Base-by-base conservation (phyloP, 1,140 invertebrate genomes). In the Sesamia nonagrioides region DNA sequence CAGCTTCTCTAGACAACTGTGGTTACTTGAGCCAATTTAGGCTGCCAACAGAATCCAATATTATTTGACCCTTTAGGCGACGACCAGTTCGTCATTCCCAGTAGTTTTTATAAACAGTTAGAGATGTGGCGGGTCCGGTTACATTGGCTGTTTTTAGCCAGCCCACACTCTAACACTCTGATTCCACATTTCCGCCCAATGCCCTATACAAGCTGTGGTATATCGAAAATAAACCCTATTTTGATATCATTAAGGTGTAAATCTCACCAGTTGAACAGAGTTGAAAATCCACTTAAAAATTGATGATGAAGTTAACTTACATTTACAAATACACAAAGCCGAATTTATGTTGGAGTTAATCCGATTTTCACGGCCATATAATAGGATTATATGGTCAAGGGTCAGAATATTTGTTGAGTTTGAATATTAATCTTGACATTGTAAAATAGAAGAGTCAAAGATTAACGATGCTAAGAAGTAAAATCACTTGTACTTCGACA, bases 1-100 rank as follows among this genome's bases (percentile, higher is more conserved):
- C 75, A 27, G 82, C 84, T 81, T 89, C 89, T 88, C 78, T 83
- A 90, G 89, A 90, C 86, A 85, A 81, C 81, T 86, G 82, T 84
- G 82, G 87, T 90, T 91, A 92, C 91, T 92, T 89, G 84, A 92
- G 86, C 90, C 92, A 93, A 93, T 93, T 94, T 91, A 91, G 82
- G 75, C 78, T 76, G 78, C 88, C 84, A 82, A 80, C 81, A 79
- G 75, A 84, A 76, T 40, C 92, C 90, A 91, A 69, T 79, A 35
- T 87, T 50, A 79, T 42, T 69, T 85, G 92, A 89, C 81, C 92
- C 81, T 78, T 89, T 45, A 54, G 63, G 77, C 86, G 86, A 69
- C 69, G 58, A 78, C 77, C 76, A 83, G 85, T 83, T 85, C 37
- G 5, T 61, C 71, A 78, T 79, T 83, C 75, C 35, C 54, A 50